phyloP scores from a whole-genome alignment of 2,797 vertebrate species.

The Myotis findleyi region DNA sequence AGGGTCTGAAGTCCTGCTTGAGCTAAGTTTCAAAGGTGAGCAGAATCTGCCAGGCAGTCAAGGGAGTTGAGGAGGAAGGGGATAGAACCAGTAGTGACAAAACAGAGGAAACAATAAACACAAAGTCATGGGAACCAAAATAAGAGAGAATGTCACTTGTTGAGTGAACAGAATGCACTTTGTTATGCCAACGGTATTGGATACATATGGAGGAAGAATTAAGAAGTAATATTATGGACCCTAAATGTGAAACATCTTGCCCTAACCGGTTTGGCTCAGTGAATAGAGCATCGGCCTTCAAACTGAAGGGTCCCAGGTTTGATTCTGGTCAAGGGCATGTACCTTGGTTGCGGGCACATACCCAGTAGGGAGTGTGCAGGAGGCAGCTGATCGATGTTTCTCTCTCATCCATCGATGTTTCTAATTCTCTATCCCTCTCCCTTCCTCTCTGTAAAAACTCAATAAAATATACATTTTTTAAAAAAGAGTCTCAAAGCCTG shows the following conservation, averaged over 20 bases:
- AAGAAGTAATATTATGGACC: background rate
- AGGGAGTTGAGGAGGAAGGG: background rate
- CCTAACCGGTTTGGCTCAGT: no score
- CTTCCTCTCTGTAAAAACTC: no score
- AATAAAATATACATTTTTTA: no score
- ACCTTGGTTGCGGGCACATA: no score
- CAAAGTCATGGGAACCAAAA: background rate
- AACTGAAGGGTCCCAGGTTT: no score
- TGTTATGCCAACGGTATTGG: background rate
- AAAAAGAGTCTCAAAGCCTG: no score
- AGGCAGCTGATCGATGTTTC: no score
- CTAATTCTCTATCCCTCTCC: no score
- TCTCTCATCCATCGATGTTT: no score
- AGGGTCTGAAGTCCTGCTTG: background rate
- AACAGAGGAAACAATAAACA: background rate
- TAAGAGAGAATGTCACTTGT: background rate
- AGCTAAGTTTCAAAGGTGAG: background rate
- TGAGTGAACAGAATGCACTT: background rate
- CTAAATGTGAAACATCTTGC: conserved; percentile 21
- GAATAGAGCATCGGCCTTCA: no score
- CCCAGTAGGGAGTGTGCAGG: no score
- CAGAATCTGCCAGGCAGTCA: background rate
- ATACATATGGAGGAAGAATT: background rate
- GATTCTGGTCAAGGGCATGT: no score
- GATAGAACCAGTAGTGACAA: background rate